These are phyloP conservation scores for Epinephelus lanceolatus DNA, from an alignment of 2,113 vertebrate species.

Conservation along the genomic window DNA sequence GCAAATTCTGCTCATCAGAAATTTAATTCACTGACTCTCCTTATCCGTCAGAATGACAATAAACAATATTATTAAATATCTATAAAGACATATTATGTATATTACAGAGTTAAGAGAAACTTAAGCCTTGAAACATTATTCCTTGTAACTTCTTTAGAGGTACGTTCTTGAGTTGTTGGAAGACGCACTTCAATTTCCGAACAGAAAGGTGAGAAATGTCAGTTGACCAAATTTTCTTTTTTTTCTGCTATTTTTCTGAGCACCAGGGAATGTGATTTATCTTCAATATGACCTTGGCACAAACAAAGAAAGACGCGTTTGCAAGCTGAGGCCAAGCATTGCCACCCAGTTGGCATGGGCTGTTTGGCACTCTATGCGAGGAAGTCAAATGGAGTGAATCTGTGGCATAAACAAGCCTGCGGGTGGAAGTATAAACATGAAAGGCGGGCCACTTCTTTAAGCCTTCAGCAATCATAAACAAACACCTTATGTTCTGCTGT, in stretches of 20 bases:
- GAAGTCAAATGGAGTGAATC: conserved; percentile 57
- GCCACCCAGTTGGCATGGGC: conserved; percentile 50
- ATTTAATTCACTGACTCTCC: not conserved
- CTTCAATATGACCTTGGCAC: conserved; percentile 47
- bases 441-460: conserved; percentile 52
- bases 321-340: conserved; percentile 40
- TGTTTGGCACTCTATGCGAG: conserved; percentile 53
- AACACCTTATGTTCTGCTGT: conserved; percentile 53
- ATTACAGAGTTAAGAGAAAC: not conserved
- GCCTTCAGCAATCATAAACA: conserved; percentile 61
- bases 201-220: not conserved
- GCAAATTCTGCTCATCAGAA: not conserved
- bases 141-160: not conserved
- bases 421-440: conserved; percentile 65
- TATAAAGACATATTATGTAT: not conserved
- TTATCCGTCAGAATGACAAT: not conserved
- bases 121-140: not conserved
- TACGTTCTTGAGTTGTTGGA: not conserved
- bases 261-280: not conserved
- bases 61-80: conserved; percentile 5
- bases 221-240: not conserved
- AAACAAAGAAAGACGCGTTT: conserved; percentile 36
- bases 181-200: not conserved
- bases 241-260: not conserved
- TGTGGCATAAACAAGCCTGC: conserved; percentile 70